Evolutionary conservation across 2,113 vertebrate species (phyloP), one percentile per base, ranked within the genome.

Genomic region (Hippocampus guttulatus): DNA sequence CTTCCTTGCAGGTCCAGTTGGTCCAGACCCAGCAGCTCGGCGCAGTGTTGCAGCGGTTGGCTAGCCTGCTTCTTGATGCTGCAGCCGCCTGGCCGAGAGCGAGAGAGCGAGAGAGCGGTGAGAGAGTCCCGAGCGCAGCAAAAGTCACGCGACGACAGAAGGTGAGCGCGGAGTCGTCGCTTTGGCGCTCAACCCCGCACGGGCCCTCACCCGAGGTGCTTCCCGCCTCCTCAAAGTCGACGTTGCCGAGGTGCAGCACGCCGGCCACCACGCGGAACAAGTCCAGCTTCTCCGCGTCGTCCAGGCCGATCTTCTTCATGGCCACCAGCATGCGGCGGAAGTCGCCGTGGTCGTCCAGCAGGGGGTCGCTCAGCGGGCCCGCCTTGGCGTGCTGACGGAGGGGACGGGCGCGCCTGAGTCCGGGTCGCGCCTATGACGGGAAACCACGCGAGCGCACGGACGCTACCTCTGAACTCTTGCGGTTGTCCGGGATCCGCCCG

Each of bases 291-390:
- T 99, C 97, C 3, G 84, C 89, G 82, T 98, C 95, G 73, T 92
- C 94, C 91, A 99, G 88, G 52, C 97, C 97, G 74, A 99, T 99
- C 90, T 95, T 98, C 88, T 95, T 97, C 97, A 99, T 98, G 51
- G 97, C 97, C 30, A 91, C 94, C 55, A 93, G 94, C 96, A 99
- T 99, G 81, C 97, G 90, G 84, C 87, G 94, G 75, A 96, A 99
- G 89, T 99, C 97, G 16, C 93, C 94, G 0, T 94, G 95, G 85
- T 98, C 97, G 81, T 99, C 97, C 89, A 98, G 89, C 70, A 99
- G 87, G 2, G 97, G 96, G 85, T 98, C 97, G 88, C 97, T 98
- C 85, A 99, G 81, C 1, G 95, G 93, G 51, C 97, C 97, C 49
- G 86, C 84, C 88, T 98, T 98, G 75, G 93, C 75, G 85, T 95